These are phyloP conservation scores for Numida meleagris DNA, from an alignment of 2,113 vertebrate genomes.

Conservation along the genomic window DNA sequence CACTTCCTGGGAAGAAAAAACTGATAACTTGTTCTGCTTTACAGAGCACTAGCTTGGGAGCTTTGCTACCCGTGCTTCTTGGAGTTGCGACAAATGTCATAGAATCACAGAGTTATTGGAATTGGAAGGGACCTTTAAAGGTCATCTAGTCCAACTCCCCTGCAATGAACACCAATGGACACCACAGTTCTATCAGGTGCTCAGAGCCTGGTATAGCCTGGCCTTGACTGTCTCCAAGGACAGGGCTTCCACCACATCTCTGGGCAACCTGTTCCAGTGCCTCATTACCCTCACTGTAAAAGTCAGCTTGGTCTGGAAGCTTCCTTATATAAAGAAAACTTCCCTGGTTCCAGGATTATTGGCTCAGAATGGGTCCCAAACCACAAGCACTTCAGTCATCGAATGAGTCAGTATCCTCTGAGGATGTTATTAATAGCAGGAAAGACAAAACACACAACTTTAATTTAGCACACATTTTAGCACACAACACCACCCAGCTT, in stretches of 20 bases:
- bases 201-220: too few species aligned
- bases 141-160: too few species aligned
- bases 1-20: neutral
- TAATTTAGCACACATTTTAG: constrained; percentile 61
- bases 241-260: too few species aligned
- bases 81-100: constrained; percentile 8
- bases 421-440: constrained; percentile 70
- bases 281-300: too few species aligned
- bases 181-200: too few species aligned
- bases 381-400: constrained; percentile 75
- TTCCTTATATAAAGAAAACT: constrained; percentile 3
- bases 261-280: too few species aligned
- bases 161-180: too few species aligned
- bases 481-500: constrained; percentile 11
- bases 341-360: constrained; percentile 44
- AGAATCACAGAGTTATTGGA: too few species aligned
- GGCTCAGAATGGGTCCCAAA: constrained; percentile 59
- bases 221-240: too few species aligned
- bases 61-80: neutral
- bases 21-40: neutral
- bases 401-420: constrained; percentile 75
- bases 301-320: neutral
- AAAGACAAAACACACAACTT: constrained; percentile 44
- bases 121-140: too few species aligned
- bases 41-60: neutral